These are phyloP conservation scores for Dexiosoma caninum DNA, from an alignment of 2,888 invertebrate genomes.

Conservation along the genomic window DNA sequence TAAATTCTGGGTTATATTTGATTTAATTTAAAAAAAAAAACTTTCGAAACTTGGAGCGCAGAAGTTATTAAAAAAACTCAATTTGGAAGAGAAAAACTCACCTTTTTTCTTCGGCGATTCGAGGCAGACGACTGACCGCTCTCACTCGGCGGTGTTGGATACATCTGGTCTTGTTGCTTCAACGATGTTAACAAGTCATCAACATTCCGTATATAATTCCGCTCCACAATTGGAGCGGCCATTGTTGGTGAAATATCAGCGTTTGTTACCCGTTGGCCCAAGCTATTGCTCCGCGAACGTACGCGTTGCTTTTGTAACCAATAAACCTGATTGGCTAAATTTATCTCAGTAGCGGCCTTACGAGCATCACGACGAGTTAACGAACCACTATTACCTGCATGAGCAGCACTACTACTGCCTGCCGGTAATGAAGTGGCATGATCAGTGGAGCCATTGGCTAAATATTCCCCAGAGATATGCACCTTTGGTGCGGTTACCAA, in stretches of 20 bases:
- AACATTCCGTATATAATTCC: conserved; percentile 73
- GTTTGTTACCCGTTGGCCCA: conserved; percentile 66
- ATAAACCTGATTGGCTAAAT: conserved; percentile 74
- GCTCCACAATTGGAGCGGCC: conserved; percentile 46
- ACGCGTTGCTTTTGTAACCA: conserved; percentile 72
- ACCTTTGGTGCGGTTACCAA: conserved; percentile 74
- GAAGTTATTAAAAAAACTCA: no score
- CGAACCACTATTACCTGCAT: conserved; percentile 34
- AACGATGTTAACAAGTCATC: conserved; percentile 74
- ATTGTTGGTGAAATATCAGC: conserved; percentile 21
- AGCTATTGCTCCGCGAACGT: conserved; percentile 73
- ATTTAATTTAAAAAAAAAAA: no score
- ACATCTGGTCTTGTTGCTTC: conserved; percentile 66
- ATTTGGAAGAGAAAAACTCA: no score
- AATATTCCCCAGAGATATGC: conserved; percentile 75
- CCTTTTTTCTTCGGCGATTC: conserved; percentile 73
- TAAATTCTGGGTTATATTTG: no score
- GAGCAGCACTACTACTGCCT: conserved; percentile 13
- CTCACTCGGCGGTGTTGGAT: conserved; percentile 64
- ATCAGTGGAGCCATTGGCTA: conserved; percentile 67
- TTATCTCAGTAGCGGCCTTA: conserved; percentile 72
- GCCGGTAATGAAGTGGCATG: conserved; percentile 44
- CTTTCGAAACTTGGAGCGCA: no score
- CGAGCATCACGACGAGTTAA: conserved; percentile 68
- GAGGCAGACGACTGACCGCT: conserved; percentile 69